phyloP scores from a whole-genome alignment of 2,888 invertebrate genomes.

The Endotricha flammealis region DNA sequence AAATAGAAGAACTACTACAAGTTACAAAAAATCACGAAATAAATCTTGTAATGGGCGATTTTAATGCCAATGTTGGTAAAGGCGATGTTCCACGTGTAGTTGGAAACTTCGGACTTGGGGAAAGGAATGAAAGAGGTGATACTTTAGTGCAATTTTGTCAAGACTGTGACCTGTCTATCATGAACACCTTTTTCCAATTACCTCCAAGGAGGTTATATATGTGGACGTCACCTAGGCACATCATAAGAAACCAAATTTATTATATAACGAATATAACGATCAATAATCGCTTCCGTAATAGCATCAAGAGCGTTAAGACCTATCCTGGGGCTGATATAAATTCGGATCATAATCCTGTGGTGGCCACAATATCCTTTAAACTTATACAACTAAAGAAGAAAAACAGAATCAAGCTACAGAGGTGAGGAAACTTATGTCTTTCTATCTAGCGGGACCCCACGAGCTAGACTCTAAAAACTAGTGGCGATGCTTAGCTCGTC shows the following conservation, averaged over 20 bases:
- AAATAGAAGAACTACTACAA: neutral
- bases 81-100: neutral
- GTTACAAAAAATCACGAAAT: neutral
- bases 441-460: too few species aligned
- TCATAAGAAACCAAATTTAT: neutral
- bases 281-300: neutral
- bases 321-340: neutral
- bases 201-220: too few species aligned
- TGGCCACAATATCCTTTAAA: neutral
- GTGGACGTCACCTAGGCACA: neutral
- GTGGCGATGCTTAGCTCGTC: too few species aligned
- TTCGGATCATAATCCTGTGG: neutral
- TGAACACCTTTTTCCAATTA: neutral
- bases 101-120: neutral
- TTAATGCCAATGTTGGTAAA: neutral
- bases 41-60: neutral
- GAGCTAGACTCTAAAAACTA: too few species aligned
- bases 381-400: too few species aligned
- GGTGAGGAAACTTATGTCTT: too few species aligned
- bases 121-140: neutral
- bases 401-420: too few species aligned
- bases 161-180: neutral
- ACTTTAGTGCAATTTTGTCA: neutral
- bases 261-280: constrained; percentile 1
- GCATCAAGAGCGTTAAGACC: neutral